These are phyloP conservation scores for Perccottus glenii DNA, from an alignment of 2,113 vertebrate species.

Conservation along the genomic window DNA sequence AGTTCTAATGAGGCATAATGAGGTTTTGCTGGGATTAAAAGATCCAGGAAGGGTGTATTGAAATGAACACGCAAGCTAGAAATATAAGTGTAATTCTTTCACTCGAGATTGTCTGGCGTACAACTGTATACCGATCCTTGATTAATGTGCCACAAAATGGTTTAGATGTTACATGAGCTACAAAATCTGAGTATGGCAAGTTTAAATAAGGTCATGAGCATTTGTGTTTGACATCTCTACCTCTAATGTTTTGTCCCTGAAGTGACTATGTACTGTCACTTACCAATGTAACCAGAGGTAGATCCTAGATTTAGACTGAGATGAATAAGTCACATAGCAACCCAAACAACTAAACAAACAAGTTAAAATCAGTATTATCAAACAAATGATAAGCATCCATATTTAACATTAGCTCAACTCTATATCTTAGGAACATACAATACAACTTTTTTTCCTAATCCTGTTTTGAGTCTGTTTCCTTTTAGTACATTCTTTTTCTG, in stretches of 20 bases:
- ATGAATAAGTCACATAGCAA: background rate
- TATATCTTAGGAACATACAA: too few relatives aligned
- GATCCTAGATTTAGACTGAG: background rate
- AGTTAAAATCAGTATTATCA: constrained; percentile 20
- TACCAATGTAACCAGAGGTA: background rate
- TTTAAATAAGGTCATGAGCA: background rate
- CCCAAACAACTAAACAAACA: background rate
- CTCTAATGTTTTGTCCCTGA: background rate
- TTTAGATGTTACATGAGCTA: background rate
- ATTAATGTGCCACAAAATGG: background rate
- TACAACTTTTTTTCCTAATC: too few relatives aligned
- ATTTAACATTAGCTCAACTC: too few relatives aligned
- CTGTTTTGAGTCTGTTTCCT: too few relatives aligned
- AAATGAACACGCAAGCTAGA: background rate
- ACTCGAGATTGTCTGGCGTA: background rate
- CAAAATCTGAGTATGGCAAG: background rate
- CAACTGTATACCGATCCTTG: background rate
- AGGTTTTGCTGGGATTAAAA: too few relatives aligned
- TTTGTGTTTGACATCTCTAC: background rate
- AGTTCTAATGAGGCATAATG: background rate
- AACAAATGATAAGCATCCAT: background rate
- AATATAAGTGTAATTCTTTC: background rate
- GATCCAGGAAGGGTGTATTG: background rate
- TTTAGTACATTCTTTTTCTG: too few relatives aligned
- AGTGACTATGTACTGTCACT: too few relatives aligned